A percentile compares a stretch with the other conserved stretches of the same genome.
Conservation (phyloP, 1,140 invertebrate genomes). For the Danaus melanippus region DNA sequence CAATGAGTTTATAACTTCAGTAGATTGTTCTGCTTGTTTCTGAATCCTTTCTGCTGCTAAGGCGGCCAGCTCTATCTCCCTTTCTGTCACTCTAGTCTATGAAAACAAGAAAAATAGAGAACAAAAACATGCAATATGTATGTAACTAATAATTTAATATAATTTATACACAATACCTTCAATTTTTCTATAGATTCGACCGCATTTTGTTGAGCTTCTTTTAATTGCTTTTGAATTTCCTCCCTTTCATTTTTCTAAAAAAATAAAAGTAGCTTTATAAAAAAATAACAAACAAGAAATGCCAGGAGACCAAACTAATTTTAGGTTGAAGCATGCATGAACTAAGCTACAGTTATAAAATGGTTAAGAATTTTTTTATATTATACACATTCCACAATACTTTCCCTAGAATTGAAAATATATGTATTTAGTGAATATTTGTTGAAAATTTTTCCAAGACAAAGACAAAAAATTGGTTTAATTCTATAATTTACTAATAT, state of each 20-base stretch:
- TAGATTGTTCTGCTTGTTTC: constrained; percentile 49
- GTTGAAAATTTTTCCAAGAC: too few relatives aligned
- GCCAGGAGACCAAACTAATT: too few relatives aligned
- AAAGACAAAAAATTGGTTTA: not conserved
- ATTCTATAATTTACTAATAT: not conserved
- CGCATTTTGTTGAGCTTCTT: constrained; percentile 42
- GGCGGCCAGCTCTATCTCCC: constrained; percentile 47
- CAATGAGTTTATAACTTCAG: constrained; percentile 46
- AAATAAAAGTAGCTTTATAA: not conserved
- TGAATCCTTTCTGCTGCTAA: constrained; percentile 52
- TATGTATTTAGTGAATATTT: too few relatives aligned
- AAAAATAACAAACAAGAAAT: too few relatives aligned
- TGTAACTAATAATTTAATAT: not conserved
- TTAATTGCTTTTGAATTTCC: constrained; percentile 60
- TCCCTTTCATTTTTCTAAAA: constrained; percentile 62
- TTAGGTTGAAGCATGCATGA: too few relatives aligned
- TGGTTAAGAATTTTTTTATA: not conserved
- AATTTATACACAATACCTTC: constrained; percentile 27
- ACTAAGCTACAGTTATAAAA: too few relatives aligned
- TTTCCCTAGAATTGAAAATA: too few relatives aligned
- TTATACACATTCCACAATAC: not conserved
- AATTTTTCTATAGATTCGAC: constrained; percentile 39
- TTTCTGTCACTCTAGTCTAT: constrained; percentile 35
- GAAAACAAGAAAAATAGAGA: constrained; percentile 8
- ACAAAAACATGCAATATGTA: constrained; percentile 5